phyloP scores from a whole-genome alignment of 2,888 invertebrate genomes.

The Plebejus argus region DNA sequence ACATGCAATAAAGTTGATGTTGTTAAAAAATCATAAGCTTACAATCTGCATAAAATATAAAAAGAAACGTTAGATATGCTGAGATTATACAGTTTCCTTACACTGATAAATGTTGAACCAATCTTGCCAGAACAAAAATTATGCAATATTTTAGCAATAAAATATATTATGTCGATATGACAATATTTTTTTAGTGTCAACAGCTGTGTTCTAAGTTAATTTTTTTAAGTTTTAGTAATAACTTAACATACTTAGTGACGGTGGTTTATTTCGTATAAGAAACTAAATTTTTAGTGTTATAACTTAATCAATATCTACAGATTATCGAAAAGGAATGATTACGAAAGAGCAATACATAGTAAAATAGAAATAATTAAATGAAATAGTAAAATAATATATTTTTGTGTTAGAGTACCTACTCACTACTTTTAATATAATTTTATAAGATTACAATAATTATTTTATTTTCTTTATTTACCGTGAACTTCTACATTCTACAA shows the following conservation, averaged over 20 bases:
- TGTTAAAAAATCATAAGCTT: neutral
- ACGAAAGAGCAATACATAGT: conserved; percentile 31
- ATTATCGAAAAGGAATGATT: conserved; percentile 41
- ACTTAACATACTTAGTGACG: conserved; percentile 26
- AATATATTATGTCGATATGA: too few species aligned
- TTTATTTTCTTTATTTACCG: neutral
- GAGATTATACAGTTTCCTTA: neutral
- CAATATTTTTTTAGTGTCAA: neutral
- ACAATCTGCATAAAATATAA: neutral
- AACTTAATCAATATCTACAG: neutral
- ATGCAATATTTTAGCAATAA: too few species aligned
- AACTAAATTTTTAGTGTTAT: conserved; percentile 18
- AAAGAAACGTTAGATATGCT: too few species aligned
- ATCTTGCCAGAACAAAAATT: neutral
- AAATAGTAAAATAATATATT: neutral
- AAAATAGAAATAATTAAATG: neutral
- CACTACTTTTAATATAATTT: neutral
- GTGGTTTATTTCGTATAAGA: conserved; percentile 33
- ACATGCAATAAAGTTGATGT: conserved; percentile 2
- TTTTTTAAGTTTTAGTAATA: conserved; percentile 26
- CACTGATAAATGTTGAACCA: neutral
- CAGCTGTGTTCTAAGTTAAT: neutral
- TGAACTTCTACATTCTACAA: neutral
- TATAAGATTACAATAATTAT: neutral
- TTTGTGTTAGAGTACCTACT: neutral